Conservation (phyloP, 2,113 vertebrate genomes). For the Circaetus gallicus region DNA sequence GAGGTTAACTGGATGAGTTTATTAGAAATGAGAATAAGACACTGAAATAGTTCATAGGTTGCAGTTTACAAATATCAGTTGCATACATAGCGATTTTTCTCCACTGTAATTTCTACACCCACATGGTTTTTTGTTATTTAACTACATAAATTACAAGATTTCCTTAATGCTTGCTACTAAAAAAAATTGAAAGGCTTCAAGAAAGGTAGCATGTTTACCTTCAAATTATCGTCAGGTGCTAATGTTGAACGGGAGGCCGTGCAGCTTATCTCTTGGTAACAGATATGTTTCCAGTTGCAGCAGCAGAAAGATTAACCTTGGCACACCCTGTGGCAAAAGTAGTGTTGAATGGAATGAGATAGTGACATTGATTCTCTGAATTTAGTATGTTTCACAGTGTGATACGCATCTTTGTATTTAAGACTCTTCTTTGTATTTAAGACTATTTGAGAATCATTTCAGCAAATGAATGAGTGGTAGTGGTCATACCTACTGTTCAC, state of each 20-base stretch:
- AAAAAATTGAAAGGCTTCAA: background rate
- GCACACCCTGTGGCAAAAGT: background rate
- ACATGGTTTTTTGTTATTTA: background rate
- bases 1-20: background rate
- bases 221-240: background rate
- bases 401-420: background rate
- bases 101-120: background rate
- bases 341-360: background rate
- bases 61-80: background rate
- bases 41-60: background rate
- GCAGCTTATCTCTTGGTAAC: background rate
- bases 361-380: background rate
- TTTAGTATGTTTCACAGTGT: background rate
- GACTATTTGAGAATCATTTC: background rate
- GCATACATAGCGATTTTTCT: background rate
- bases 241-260: background rate
- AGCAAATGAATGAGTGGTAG: background rate
- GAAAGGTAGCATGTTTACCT: background rate
- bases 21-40: background rate
- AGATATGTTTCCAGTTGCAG: background rate
- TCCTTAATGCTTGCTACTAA: background rate
- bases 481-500: background rate
- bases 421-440: background rate
- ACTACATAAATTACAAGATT: background rate
- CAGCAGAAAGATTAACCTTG: background rate